A percentile compares a stretch with the other conserved stretches of the same genome.
Conservation (phyloP, 1,140 invertebrate species). For the Arion vulgaris region DNA sequence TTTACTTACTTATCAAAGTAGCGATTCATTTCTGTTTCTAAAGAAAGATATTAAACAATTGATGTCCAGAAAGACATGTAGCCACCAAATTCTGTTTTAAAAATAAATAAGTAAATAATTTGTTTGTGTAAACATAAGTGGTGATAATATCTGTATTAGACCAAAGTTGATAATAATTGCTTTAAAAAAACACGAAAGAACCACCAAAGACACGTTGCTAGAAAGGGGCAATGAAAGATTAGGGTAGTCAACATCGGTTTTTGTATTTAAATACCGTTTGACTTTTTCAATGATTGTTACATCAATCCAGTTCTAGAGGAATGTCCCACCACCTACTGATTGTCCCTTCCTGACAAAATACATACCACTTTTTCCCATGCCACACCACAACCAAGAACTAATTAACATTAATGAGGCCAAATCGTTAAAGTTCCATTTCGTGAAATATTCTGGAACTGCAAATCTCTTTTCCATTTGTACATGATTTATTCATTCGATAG, state of each 20-base stretch:
- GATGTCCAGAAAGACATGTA: no score
- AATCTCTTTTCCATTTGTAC: conserved; percentile 1
- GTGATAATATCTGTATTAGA: no score
- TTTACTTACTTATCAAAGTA: no score
- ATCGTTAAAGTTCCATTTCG: conserved; percentile 6
- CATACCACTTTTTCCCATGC: background rate
- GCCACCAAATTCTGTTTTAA: no score
- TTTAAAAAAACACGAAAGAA: no score
- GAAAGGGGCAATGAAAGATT: background rate
- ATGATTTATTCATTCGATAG: conserved; percentile 6
- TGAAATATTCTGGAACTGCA: background rate
- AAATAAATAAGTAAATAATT: no score
- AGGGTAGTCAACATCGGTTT: background rate
- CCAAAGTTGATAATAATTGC: no score
- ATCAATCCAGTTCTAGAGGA: background rate
- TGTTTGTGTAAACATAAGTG: no score
- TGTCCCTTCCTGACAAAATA: background rate
- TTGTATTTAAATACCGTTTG: background rate
- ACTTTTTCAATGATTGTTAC: background rate
- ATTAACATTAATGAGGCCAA: conserved; percentile 10
- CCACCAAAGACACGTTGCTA: background rate
- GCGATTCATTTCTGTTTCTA: no score
- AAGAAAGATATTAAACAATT: no score
- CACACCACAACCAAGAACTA: background rate
- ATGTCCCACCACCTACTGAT: background rate